These are phyloP conservation scores for Listronotus oregonensis DNA, from an alignment of 1,140 invertebrate genomes.

Conservation along the genomic window DNA sequence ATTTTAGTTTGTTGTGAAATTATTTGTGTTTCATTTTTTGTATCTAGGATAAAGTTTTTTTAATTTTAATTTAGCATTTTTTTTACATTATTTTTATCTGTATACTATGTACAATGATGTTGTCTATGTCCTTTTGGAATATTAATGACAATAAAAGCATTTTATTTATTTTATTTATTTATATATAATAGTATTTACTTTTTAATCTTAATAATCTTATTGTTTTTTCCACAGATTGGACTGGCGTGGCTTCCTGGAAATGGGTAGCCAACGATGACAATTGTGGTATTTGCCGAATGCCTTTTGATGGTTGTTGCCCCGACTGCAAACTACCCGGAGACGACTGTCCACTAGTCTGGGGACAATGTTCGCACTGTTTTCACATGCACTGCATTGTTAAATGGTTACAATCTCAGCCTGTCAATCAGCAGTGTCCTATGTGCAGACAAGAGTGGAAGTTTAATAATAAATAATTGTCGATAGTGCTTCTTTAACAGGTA, in stretches of 20 bases:
- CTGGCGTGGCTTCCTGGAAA: conserved; percentile 94
- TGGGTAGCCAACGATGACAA: conserved; percentile 99
- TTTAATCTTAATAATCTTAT: too few species aligned
- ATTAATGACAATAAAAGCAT: too few species aligned
- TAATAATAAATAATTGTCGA: conserved; percentile 68
- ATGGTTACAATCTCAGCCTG: conserved; percentile 96
- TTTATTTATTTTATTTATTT: too few species aligned
- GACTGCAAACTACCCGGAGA: conserved; percentile 98
- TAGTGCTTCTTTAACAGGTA: too few species aligned
- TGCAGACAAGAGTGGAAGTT: conserved; percentile 99
- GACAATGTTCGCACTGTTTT: conserved; percentile 98
- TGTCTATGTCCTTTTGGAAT: too few species aligned
- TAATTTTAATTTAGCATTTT: too few species aligned
- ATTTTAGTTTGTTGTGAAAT: too few species aligned
- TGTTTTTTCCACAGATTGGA: conserved; percentile 64
- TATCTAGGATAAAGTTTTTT: too few species aligned
- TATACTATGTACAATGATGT: too few species aligned
- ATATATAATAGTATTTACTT: too few species aligned
- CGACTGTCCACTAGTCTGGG: conserved; percentile 98
- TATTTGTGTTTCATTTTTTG: too few species aligned
- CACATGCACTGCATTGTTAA: conserved; percentile 99
- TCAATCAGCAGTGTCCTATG: conserved; percentile 97
- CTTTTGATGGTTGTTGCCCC: conserved; percentile 97
- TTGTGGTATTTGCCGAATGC: conserved; percentile 98
- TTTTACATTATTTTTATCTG: too few species aligned